Conservation (phyloP, 2,888 invertebrate species). For the Sminthurinus aureus region DNA sequence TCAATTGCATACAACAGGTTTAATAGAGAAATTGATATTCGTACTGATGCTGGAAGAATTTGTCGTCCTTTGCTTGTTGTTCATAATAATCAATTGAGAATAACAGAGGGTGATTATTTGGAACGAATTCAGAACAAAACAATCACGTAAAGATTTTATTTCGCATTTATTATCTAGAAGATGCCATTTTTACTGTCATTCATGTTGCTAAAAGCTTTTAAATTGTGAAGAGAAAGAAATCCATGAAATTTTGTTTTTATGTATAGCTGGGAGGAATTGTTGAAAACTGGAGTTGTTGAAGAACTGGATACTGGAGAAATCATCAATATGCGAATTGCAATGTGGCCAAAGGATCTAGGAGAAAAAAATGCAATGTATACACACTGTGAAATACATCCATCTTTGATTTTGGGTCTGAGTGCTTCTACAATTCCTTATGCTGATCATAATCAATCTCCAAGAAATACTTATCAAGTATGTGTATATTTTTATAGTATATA, state of each 20-base stretch:
- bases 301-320: constrained; percentile 71
- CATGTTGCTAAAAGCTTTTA: neutral
- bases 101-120: constrained; percentile 19
- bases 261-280: constrained; percentile 64
- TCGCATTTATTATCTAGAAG: neutral
- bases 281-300: constrained; percentile 71
- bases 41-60: constrained; percentile 71
- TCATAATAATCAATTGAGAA: constrained; percentile 52
- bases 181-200: neutral
- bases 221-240: neutral
- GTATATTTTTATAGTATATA: neutral
- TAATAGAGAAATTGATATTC: constrained; percentile 64
- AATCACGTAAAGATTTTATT: neutral
- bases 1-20: constrained; percentile 41
- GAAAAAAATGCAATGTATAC: constrained; percentile 65
- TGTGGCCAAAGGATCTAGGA: constrained; percentile 68
- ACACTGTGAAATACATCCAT: constrained; percentile 72
- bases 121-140: neutral
- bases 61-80: constrained; percentile 71
- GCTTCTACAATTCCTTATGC: constrained; percentile 72
- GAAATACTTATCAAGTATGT: constrained; percentile 69
- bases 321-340: constrained; percentile 70
- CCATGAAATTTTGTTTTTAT: neutral
- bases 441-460: constrained; percentile 71
- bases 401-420: constrained; percentile 72